Evolutionary conservation across 2,113 vertebrate genomes (phyloP), one percentile per base, ranked within the genome.

Genomic region (Echinops telfairi): DNA sequence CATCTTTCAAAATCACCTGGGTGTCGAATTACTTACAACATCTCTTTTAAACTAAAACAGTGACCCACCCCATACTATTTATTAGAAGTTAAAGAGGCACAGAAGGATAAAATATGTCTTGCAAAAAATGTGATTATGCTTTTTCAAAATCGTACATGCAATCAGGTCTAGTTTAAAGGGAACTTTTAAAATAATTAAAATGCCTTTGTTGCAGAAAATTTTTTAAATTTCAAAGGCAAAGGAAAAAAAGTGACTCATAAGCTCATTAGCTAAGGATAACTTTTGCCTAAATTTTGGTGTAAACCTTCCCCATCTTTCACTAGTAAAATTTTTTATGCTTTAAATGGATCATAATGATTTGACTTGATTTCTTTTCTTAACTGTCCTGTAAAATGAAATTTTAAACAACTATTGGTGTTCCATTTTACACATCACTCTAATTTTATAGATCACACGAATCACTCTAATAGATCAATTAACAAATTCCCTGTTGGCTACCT

Each of bases 211-310:
- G 2, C 89, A 58, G 71, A 84, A 83, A 89, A 23, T 17, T 79
- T 90, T 62, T 16, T 91, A 66, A 92, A 70, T 66, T 83, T 7
- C 79, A 95, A 93, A 33, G 75, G 90, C 77, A 83, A 71, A 73
- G 22, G 16, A 73, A 36, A 20, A 36, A 78, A 22, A 43, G 20
- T 5, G 6, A 87, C 1, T 31, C n/a, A 19, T 62, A 91, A 3
- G 79, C 23, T 58, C 53, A 87, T 8, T 81, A 83, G 36, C 22
- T 87, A 58, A 7, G 95, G 31, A 91, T 88, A 58, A 92, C 53
- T 31, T 62, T 19, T 77, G 2, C 23, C 71, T 85, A 68, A 75
- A 70, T 81, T 96, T 86, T 92, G 12, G 12, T n/a, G 3, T 89
- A 84, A 84, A 75, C 6, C 22, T 80, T 85, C 16, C 29, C 62